phyloP scores from a whole-genome alignment of 2,797 vertebrate genomes.

The Urophycis tenuis region DNA sequence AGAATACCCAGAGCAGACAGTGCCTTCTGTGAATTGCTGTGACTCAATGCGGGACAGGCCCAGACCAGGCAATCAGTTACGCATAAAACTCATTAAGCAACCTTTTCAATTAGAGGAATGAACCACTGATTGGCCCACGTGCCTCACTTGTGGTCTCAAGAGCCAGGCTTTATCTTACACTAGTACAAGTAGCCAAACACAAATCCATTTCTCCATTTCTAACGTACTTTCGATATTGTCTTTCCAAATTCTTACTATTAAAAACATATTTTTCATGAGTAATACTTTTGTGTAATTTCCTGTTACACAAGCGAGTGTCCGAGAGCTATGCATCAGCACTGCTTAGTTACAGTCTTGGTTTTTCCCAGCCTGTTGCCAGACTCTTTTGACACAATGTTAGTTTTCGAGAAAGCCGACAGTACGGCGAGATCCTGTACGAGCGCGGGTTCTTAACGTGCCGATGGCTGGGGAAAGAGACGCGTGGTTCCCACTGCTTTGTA shows the following conservation, averaged over 20 bases:
- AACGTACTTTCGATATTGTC: too few relatives aligned
- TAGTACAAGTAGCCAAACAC: not conserved
- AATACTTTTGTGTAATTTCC: not conserved
- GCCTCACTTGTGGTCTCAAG: not conserved
- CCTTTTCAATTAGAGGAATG: not conserved
- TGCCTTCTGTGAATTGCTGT: not conserved
- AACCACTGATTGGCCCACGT: not conserved
- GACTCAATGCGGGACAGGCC: not conserved
- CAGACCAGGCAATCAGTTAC: not conserved
- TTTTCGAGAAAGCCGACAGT: not conserved
- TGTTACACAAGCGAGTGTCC: not conserved
- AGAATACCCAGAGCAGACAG: not conserved
- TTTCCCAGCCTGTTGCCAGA: not conserved
- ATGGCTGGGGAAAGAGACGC: not conserved
- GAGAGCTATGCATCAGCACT: not conserved
- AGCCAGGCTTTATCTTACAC: not conserved
- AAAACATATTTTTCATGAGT: not conserved
- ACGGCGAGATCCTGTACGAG: not conserved
- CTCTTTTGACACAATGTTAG: not conserved
- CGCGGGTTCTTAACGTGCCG: not conserved
- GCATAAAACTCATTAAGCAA: not conserved
- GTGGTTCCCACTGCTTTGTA: not conserved
- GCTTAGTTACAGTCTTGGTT: not conserved
- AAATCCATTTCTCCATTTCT: too few relatives aligned
- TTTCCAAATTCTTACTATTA: too few relatives aligned